Conservation (phyloP, 2,113 vertebrate species). For the Oenanthe oenanthe region DNA sequence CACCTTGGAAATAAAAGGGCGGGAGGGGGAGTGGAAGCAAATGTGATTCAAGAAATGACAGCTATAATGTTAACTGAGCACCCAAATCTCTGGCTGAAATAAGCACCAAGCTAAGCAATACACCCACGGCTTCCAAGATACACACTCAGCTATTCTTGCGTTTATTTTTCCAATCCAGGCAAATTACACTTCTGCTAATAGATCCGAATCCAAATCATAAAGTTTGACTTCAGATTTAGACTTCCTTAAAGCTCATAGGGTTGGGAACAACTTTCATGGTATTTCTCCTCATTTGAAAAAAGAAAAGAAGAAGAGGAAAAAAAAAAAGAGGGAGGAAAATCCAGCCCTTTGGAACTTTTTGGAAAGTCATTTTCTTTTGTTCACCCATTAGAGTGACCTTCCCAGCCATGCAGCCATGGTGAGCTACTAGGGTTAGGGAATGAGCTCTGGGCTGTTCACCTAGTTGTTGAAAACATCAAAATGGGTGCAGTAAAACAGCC, state of each 20-base stretch:
- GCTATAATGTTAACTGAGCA: not conserved
- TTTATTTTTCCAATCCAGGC: conserved; percentile 24
- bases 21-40: not conserved
- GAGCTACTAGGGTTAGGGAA: not conserved
- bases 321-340: too few relatives aligned
- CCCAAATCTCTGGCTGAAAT: not conserved
- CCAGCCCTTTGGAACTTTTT: not conserved
- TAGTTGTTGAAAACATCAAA: not conserved
- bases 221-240: not conserved
- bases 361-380: not conserved
- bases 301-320: not conserved
- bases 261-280: not conserved
- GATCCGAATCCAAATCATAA: not conserved
- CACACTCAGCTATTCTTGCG: conserved; percentile 11
- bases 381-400: not conserved
- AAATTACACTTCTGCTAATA: conserved; percentile 23
- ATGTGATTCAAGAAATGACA: not conserved
- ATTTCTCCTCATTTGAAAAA: not conserved
- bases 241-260: not conserved
- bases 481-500: not conserved
- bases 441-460: not conserved
- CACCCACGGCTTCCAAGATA: not conserved
- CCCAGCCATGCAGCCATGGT: not conserved
- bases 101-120: conserved; percentile 8
- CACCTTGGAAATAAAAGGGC: not conserved